Evolutionary conservation across 1,140 invertebrate genomes (phyloP), one percentile per base, ranked within the genome.

Genomic region (Belonocnema kinseyi): DNA sequence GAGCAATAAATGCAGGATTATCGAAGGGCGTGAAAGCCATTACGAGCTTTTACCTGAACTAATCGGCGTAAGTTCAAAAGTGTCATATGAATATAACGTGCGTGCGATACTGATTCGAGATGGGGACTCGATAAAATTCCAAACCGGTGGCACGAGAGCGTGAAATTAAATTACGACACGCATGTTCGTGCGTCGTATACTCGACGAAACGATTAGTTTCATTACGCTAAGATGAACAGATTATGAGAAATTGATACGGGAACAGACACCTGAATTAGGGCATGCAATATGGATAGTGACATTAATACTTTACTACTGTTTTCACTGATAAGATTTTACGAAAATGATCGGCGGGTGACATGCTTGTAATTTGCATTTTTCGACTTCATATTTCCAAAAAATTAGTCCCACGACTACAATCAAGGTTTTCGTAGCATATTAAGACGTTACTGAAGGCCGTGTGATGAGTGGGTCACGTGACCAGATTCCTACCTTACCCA

Each of bases 151-250:
- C 78, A 80, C 58, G 78, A 80, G 74, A 80, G 78, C 76, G 78
- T 80, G 78, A 80, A 80, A 80, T 80, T 80, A 72, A 80, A 80
- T 80, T 80, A 80, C 78, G 72, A 80, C 72, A 80, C 46, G 76
- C 75, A 54, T 17, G 17, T 54, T 54, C 17, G 54, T 56, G 54
- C 54, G 26, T 56, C 54, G n/a, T 19, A 56, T 19, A 56, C 54
- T 56, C 54, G 54, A 56, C 54, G 21, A 56, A 56, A 56, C 17
- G 54, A 56, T 56, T 56, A 56, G 10, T 17, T 56, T 56, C 54
- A 56, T 56, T 56, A 56, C 54, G 54, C 17, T 11, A 11, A 56
- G 54, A 11, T 19, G 12, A 19, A 56, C 17, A 56, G 21, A 56
- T 56, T 56, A 33, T 33, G 26, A 33, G 26, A 33, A 33, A 33